Evolutionary conservation across 2,888 invertebrate species (phyloP).

Genomic region (Bimastos eiseni): DNA sequence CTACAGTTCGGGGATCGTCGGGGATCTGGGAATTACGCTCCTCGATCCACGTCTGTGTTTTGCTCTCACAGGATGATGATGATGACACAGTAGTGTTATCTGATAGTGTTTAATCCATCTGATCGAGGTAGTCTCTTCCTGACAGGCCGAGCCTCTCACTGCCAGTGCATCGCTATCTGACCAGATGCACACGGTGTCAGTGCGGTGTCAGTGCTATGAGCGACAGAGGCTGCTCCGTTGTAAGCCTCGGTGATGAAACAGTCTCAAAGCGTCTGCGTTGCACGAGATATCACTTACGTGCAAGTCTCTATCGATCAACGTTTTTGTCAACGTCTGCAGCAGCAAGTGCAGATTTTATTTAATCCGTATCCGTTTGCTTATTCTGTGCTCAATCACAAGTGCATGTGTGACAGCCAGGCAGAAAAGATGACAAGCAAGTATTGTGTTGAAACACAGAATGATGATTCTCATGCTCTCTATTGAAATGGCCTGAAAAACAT

Average conservation of each 20-base stretch:
- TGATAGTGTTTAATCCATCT: background rate
- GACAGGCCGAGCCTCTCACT: background rate
- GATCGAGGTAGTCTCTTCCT: background rate
- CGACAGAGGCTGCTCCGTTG: background rate
- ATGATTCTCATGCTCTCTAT: no score
- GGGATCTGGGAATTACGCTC: background rate
- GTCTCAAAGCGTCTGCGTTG: background rate
- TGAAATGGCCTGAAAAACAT: no score
- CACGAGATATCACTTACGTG: conserved; percentile 2
- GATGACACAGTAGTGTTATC: background rate
- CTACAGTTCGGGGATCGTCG: background rate
- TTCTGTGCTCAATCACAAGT: background rate
- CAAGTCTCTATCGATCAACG: background rate
- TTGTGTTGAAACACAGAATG: background rate
- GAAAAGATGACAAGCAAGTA: background rate
- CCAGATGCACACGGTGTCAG: background rate
- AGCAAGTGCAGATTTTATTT: background rate
- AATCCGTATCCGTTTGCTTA: background rate
- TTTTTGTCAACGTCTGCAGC: background rate
- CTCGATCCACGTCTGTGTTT: background rate
- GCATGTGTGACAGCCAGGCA: background rate
- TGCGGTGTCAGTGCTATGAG: background rate
- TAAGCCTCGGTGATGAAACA: background rate
- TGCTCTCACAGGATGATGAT: background rate
- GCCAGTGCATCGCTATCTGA: background rate